Percentiles rank a stretch among this genome's conserved stretches.
Conservation (phyloP, 1,140 invertebrate genomes). For the Sarcophaga bullata region DNA sequence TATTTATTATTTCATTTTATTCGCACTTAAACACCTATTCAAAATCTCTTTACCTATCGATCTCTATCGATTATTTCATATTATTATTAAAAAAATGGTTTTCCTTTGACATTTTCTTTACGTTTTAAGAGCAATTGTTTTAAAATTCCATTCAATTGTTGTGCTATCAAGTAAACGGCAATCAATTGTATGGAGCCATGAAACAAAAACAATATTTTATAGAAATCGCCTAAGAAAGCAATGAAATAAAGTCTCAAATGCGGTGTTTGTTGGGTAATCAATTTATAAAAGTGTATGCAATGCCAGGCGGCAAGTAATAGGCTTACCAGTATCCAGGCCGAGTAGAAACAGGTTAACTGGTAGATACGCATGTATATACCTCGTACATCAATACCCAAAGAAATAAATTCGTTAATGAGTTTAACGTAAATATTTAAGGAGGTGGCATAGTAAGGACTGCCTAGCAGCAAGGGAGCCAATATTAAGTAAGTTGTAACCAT, state of each 20-base stretch:
- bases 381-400: constrained; percentile 40
- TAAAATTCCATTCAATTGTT: constrained; percentile 45
- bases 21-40: too few species aligned
- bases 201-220: constrained; percentile 46
- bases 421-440: constrained; percentile 43
- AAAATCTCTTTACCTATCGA: too few species aligned
- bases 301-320: constrained; percentile 41
- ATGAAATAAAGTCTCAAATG: constrained; percentile 42
- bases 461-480: constrained; percentile 43
- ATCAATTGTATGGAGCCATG: constrained; percentile 45
- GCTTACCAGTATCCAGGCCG: background rate
- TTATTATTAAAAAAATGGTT: too few species aligned
- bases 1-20: too few species aligned
- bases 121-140: too few species aligned
- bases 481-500: constrained; percentile 20
- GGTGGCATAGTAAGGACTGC: constrained; percentile 33
- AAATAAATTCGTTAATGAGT: constrained; percentile 41
- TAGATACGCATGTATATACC: constrained; percentile 41
- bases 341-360: background rate
- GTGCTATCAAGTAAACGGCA: constrained; percentile 39
- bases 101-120: too few species aligned
- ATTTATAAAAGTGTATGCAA: constrained; percentile 46
- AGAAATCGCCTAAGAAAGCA: constrained; percentile 45
- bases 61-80: too few species aligned
- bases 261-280: constrained; percentile 41